These are phyloP conservation scores for Acrossocheilus wenchowensis DNA, from an alignment of 2,797 vertebrate genomes.

Conservation along the genomic window DNA sequence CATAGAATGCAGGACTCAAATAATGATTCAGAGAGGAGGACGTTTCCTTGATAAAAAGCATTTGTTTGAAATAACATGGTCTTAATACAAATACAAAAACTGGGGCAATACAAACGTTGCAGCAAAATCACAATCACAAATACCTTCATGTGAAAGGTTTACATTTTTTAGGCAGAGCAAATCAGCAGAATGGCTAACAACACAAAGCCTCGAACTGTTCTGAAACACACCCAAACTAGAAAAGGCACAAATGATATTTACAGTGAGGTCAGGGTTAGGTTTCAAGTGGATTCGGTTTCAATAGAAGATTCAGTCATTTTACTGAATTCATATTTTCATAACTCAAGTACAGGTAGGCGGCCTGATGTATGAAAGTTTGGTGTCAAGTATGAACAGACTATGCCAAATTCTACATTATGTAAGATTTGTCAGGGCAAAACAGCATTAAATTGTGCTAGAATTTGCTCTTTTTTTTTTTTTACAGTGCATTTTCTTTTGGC, in stretches of 20 bases:
- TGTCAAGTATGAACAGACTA: background rate
- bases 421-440: background rate
- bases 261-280: slow-evolving; percentile 43
- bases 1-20: background rate
- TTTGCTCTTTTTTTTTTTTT: background rate
- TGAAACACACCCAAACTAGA: slow-evolving; percentile 20
- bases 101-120: slow-evolving; percentile 67
- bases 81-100: slow-evolving; percentile 73
- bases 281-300: slow-evolving; percentile 27
- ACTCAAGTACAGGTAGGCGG: background rate
- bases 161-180: slow-evolving; percentile 33
- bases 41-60: slow-evolving; percentile 68
- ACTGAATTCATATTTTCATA: slow-evolving; percentile 12
- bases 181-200: slow-evolving; percentile 22
- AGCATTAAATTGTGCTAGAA: background rate
- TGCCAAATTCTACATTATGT: background rate
- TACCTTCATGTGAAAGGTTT: slow-evolving; percentile 42
- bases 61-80: slow-evolving; percentile 76
- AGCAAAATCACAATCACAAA: slow-evolving; percentile 58
- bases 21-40: background rate
- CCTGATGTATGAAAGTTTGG: background rate
- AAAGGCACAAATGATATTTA: slow-evolving; percentile 59
- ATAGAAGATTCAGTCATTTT: slow-evolving; percentile 3
- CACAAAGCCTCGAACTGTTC: slow-evolving; percentile 23
- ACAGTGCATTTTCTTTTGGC: background rate